Conservation (phyloP, 2,797 vertebrate genomes). For the Lophotriccus pileatus region DNA sequence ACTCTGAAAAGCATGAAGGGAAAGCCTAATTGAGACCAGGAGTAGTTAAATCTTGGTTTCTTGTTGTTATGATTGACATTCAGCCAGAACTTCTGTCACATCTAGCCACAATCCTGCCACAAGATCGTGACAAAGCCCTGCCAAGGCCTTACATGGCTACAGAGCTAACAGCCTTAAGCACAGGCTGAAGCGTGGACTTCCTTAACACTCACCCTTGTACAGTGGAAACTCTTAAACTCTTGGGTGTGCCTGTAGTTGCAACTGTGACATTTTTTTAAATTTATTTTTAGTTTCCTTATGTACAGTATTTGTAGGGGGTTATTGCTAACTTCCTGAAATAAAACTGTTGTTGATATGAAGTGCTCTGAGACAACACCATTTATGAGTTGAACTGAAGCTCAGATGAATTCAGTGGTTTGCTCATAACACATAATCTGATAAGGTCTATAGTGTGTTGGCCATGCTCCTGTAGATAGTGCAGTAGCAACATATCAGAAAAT, state of each 20-base stretch:
- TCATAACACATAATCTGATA: neutral
- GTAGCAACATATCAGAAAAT: neutral
- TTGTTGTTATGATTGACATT: neutral
- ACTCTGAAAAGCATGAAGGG: neutral
- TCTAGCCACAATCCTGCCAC: neutral
- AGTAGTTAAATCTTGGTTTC: neutral
- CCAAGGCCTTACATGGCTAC: fast-evolving
- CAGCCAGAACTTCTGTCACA: neutral
- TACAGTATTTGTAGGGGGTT: neutral
- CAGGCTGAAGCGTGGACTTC: neutral
- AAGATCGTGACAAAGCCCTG: neutral
- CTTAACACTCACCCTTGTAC: neutral
- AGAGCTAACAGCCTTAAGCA: neutral
- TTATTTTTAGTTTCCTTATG: neutral
- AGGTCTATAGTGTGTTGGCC: neutral
- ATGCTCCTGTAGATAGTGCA: neutral
- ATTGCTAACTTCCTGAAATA: neutral
- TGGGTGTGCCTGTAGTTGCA: neutral
- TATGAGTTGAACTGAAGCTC: neutral
- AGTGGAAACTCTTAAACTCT: neutral
- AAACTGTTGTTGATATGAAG: neutral
- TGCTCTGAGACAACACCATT: neutral
- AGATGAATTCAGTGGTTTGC: neutral
- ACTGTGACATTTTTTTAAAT: neutral
- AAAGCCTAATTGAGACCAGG: neutral